Evolutionary conservation across 2,888 invertebrate species (phyloP).

Genomic region (Lutraria lutraria): DNA sequence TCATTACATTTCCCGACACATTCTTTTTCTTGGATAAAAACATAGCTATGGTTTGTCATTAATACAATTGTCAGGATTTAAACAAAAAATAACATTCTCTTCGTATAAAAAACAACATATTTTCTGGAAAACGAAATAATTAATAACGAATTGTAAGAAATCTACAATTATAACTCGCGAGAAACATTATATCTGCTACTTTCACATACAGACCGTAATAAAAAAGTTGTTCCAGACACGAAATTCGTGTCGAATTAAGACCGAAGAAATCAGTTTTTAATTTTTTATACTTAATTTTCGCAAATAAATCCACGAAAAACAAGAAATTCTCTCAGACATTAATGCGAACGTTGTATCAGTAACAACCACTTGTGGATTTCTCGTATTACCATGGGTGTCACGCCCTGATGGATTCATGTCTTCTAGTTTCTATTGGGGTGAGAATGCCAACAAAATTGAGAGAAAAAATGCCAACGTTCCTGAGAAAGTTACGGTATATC

Average conservation of each 20-base stretch:
- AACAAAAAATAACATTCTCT: not conserved
- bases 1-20: too few species aligned
- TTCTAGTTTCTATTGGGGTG: not conserved
- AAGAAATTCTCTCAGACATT: conserved; percentile 6
- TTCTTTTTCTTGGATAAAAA: too few species aligned
- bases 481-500: not conserved
- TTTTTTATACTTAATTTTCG: not conserved
- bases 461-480: not conserved
- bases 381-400: not conserved
- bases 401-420: conserved; percentile 7
- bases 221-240: not conserved
- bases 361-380: conserved; percentile 20
- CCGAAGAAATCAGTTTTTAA: not conserved
- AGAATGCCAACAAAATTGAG: conserved; percentile 1
- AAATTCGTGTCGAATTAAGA: conserved; percentile 4
- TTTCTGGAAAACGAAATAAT: not conserved
- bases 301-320: conserved; percentile 5
- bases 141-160: not conserved
- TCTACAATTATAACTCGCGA: not conserved
- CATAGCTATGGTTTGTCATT: too few species aligned
- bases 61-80: not conserved
- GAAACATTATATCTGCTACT: not conserved
- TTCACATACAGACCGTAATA: not conserved
- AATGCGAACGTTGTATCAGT: not conserved
- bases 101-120: not conserved